These are phyloP conservation scores for Drosophila bocki DNA, from an alignment of 1,140 invertebrate species.

Conservation along the genomic window DNA sequence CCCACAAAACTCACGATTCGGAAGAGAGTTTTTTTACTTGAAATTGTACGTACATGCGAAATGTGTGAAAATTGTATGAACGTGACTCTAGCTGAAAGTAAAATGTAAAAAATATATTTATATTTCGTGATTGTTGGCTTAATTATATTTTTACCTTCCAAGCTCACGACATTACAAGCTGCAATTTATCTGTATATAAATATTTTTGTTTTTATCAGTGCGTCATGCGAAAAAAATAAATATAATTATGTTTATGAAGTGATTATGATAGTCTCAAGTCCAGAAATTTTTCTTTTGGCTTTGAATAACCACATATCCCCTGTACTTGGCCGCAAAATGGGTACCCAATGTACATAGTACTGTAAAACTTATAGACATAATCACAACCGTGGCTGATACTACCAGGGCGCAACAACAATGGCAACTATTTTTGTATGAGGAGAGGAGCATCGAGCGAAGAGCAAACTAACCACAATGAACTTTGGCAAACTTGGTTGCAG, in stretches of 20 bases:
- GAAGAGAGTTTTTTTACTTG: slow-evolving; percentile 2
- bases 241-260: background rate
- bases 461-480: slow-evolving; percentile 55
- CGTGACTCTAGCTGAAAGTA: slow-evolving; percentile 4
- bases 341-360: slow-evolving; percentile 1
- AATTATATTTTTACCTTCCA: background rate
- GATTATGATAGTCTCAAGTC: too few species aligned
- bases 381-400: slow-evolving; percentile 46
- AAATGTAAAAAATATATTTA: slow-evolving; percentile 1
- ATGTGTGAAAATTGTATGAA: slow-evolving; percentile 10
- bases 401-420: slow-evolving; percentile 27
- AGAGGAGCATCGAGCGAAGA: slow-evolving; percentile 7
- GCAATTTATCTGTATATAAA: background rate
- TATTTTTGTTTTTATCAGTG: background rate
- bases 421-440: slow-evolving; percentile 30
- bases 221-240: background rate
- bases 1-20: slow-evolving; percentile 8
- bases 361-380: slow-evolving; percentile 59
- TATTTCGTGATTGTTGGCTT: slow-evolving; percentile 2
- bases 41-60: slow-evolving; percentile 1
- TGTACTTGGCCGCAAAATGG: background rate
- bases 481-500: slow-evolving; percentile 55
- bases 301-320: background rate
- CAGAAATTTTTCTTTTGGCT: background rate
- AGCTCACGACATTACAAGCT: background rate